Evolutionary conservation across 2,797 vertebrate genomes (phyloP), one percentile per base, ranked within the genome.

Genomic region (Anguilla anguilla): DNA sequence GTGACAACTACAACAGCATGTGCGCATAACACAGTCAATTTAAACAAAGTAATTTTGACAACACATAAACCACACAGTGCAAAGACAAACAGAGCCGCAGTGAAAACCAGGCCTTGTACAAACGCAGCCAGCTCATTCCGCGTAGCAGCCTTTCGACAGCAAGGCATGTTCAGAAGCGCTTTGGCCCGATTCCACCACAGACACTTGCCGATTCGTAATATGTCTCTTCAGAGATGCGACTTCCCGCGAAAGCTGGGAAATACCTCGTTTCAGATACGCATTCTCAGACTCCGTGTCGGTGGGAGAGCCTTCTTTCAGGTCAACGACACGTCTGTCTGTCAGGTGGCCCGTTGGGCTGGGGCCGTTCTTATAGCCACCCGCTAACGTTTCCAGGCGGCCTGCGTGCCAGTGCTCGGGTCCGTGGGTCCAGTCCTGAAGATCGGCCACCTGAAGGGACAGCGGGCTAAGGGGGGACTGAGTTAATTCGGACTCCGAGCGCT

Each of bases 381-480:
- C 35, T 43, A 43, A 13, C 2, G 35, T 43, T 35, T 43, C 74
- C 17, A n/a, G 35, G 39, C 17, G 74, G 92, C 96, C 95, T 91
- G 95, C 96, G 85, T 96, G 96, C 98, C 97, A 98, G 87, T 96
- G 96, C 88, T 97, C 97, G 0, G 97, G 91, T 90, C 92, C 96
- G 15, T 97, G 96, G 85, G 93, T 96, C 98, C 98, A 99, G 92
- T 96, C 97, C 85, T 97, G 97, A 92, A 98, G 97, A 90, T 95
- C 96, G 87, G 94, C 96, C 90, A 98, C 97, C 91, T 99, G 98
- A 91, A 97, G 94, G 0, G 98, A 97, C 93, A 98, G 95, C 59
- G 98, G 97, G 91, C 97, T 96, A 69, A 92, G 94, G 88, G 97
- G 92, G 61, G 97, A 91, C 92, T 95, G 97, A 57, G 94, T 92